Evolutionary conservation across 2,888 invertebrate genomes (phyloP).

Genomic region (Priapulus caudatus): DNA sequence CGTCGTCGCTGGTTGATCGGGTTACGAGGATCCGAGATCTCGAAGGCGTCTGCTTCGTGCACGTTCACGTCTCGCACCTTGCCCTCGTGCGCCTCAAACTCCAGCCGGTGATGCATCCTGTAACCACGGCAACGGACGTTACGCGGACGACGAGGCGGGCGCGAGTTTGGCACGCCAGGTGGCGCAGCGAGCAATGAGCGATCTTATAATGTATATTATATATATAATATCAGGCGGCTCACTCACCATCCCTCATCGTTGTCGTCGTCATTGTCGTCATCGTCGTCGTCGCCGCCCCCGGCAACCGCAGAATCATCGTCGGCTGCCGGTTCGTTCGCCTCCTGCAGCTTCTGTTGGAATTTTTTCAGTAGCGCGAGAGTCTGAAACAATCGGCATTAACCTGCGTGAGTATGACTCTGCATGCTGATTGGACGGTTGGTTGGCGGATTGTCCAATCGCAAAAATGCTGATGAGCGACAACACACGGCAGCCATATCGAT

Average conservation of each 20-base stretch:
- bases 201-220: slow-evolving; percentile 29
- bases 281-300: slow-evolving; percentile 30
- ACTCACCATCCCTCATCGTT: slow-evolving; percentile 38
- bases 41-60: slow-evolving; percentile 88
- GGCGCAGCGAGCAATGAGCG: slow-evolving; percentile 27
- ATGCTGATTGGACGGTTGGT: too few species aligned
- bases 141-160: too few species aligned
- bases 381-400: slow-evolving; percentile 37
- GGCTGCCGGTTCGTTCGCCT: slow-evolving; percentile 50
- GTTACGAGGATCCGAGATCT: slow-evolving; percentile 89
- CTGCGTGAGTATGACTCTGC: slow-evolving; percentile 38
- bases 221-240: slow-evolving; percentile 13
- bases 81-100: slow-evolving; percentile 45
- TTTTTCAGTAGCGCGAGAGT: slow-evolving; percentile 67
- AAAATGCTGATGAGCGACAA: too few species aligned
- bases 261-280: slow-evolving; percentile 32
- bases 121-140: slow-evolving; percentile 7
- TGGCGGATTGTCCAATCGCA: too few species aligned
- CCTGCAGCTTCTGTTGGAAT: slow-evolving; percentile 64
- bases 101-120: slow-evolving; percentile 35
- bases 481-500: too few species aligned
- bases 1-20: slow-evolving; percentile 81
- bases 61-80: slow-evolving; percentile 76
- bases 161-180: slow-evolving; percentile 45
- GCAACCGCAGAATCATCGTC: slow-evolving; percentile 40